Percentiles rank a stretch among this genome's conserved stretches.
Evolutionary conservation across 2,888 invertebrate genomes (phyloP).

Genomic region (Venusia cambrica): DNA sequence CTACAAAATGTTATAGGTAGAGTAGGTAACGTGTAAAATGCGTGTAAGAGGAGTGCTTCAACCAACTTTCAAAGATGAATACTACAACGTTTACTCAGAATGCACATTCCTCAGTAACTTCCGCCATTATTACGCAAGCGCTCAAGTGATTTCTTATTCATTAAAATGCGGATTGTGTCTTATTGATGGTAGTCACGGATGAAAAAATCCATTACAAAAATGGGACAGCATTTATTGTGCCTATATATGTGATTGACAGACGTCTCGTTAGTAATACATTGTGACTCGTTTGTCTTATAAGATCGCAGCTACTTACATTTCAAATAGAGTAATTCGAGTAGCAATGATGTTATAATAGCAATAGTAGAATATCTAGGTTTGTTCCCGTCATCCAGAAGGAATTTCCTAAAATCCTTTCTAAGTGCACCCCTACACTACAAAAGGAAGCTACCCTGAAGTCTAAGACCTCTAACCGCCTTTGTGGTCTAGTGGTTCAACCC

Average conservation of each 20-base stretch:
- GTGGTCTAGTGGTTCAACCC: no score
- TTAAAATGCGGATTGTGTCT: conserved; percentile 23
- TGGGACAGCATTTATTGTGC: conserved; percentile 2
- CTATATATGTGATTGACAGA: conserved; percentile 1
- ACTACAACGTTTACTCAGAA: conserved; percentile 17
- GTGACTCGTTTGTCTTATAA: conserved; percentile 7
- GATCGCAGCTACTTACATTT: no score
- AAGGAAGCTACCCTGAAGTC: no score
- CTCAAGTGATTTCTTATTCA: conserved; percentile 22
- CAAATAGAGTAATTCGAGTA: no score
- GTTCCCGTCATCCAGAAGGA: no score
- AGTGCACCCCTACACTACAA: no score
- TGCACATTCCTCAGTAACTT: conserved; percentile 16
- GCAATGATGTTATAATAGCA: no score
- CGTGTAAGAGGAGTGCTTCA: background rate
- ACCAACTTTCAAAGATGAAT: conserved; percentile 14
- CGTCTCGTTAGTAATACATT: conserved; percentile 1
- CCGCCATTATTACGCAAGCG: conserved; percentile 18
- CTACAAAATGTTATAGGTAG: no score
- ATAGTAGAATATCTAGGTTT: no score
- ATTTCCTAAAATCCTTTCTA: no score
- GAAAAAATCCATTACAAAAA: conserved; percentile 16
- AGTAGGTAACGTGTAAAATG: no score
- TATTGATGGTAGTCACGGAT: conserved; percentile 10
- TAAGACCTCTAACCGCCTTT: no score